Evolutionary conservation across 2,113 vertebrate genomes (phyloP), one percentile per base, ranked within the genome.

Genomic region (Anseranas semipalmata): DNA sequence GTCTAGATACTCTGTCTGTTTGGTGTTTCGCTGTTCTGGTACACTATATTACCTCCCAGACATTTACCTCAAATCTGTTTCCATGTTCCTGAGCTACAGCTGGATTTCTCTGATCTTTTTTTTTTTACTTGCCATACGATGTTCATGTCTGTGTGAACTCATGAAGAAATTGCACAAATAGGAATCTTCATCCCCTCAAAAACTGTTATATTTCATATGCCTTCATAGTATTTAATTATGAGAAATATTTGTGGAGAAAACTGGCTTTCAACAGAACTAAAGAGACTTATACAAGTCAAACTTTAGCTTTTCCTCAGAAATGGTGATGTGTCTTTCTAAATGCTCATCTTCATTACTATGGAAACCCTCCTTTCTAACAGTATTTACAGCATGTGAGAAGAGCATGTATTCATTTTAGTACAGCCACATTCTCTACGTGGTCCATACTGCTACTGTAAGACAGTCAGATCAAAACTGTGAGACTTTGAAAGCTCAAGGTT

Each of bases 231-330:
- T 87, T 90, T 74, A 27, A 37, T 53, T 50, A 43, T 1, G 0
- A 87, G 28, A 81, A 73, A 81, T 84, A 39, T 87, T 89, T 85
- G 24, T 72, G 76, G 56, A 87, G 67, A 75, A 79, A 87, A 93
- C 13, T 53, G 21, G 6, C 25, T 88, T 80, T 80, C 7, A 68
- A 32, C 10, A 18, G 52, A 75, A 45, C 9, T 78, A 24, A 81
- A 85, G 81, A 68, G 25, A 52, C 28, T 91, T 87, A 30, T 6
- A 66, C 22, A 45, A 94, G 84, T 75, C 48, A 71, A 63, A 79
- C 27, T 71, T 22, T 2, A 74, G 12, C 28, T 96, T 93, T 95
- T 88, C 30, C 46, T 87, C 85, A 84, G 62, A 85, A 93, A 91
- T 32, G n/a, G 17, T 59, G 37, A 84, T 62, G 48, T 65, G 62